Base-by-base conservation (phyloP, 2,888 invertebrate species). In the Mythimna ferrago region DNA sequence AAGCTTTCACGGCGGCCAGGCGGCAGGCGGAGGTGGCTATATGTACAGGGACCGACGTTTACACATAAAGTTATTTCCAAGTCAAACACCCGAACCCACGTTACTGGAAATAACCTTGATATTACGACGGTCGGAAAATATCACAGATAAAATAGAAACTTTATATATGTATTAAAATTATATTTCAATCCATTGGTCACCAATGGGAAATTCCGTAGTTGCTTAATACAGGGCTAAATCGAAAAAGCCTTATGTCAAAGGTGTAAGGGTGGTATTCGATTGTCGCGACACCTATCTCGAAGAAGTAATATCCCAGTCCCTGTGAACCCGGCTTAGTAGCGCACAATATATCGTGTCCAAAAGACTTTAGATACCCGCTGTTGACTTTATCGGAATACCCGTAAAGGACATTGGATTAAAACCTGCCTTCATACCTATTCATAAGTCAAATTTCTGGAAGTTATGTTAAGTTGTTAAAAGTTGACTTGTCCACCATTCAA, bases 351-450 rank as follows among this genome's bases (percentile, higher is more conserved):
- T 89, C 81, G 84, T 79, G 75, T 84, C 84, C 80, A 74, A 83
- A 86, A 85, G 79, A 84, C 85, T 85, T 83, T 72, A 78, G 83
- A 73, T 84, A 66, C 69, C 72, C 74, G 78, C 78, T 80, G 86
- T 87, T 87, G 85, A 86, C 87, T 86, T 87, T 88, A 89, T 91
- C 88, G 76, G 77, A 81, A 87, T 84, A 85, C 83, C 81, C 80
- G 83, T 81, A 85, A 85, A 82, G 82, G 84, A 83, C 77, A 64
- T 73, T 48, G 66, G 72, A 84, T 84, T 85, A 83, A 71, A 80
- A 67, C 60, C 64, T 41, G 64, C 51, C 81, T 85, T 81, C 84
- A 87, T 89, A 64, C 44, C 35, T 73, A 88, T 88, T 89, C 88
- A 89, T 88, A 85, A 85, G 78, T 78, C 71, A 64, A 87, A 83